Conservation (phyloP, 2,888 invertebrate species). For the Mantis religiosa region DNA sequence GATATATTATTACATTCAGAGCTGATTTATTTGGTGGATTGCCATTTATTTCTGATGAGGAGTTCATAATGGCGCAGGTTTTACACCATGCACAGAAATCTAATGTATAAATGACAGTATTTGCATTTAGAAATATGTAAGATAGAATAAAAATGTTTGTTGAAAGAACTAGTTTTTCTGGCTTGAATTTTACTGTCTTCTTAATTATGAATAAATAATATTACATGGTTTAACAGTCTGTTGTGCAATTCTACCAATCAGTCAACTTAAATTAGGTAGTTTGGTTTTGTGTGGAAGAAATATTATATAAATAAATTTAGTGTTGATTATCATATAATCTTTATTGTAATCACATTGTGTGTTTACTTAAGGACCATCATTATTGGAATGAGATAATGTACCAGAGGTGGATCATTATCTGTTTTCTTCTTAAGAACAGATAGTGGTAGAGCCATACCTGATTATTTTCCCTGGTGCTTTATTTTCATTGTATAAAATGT, state of each 20-base stretch:
- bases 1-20: background rate
- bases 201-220: background rate
- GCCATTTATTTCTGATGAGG: background rate
- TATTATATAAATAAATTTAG: background rate
- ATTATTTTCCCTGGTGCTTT: background rate
- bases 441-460: background rate
- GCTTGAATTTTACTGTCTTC: background rate
- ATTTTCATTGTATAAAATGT: background rate
- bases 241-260: background rate
- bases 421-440: background rate
- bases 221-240: background rate
- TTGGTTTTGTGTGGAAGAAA: background rate
- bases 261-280: background rate
- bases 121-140: background rate
- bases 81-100: background rate
- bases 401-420: background rate
- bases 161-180: background rate
- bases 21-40: background rate
- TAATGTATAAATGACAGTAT: slow-evolving; percentile 7
- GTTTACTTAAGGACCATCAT: slow-evolving; percentile 1
- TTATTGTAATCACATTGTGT: slow-evolving; percentile 7
- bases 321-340: slow-evolving; percentile 12
- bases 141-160: background rate
- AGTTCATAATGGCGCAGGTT: background rate
- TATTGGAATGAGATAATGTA: background rate